Evolutionary conservation across 1,140 invertebrate species (phyloP).

Genomic region (Choristoneura fumiferana): DNA sequence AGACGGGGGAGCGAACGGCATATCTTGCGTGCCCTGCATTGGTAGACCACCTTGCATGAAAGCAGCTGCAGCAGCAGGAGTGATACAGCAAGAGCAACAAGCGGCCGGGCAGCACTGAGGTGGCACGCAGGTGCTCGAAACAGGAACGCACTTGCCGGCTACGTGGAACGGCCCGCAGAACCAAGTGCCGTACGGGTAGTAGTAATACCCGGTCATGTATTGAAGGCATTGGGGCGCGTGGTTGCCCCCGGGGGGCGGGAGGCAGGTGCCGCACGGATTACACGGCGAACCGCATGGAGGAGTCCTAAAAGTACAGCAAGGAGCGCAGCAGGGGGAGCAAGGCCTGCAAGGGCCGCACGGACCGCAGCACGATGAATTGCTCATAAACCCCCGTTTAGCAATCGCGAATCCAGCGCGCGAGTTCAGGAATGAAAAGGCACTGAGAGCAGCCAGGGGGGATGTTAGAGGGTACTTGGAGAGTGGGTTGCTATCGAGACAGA

Average conservation of each 20-base stretch:
- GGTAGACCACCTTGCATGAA: constrained; percentile 15
- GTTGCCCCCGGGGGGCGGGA: constrained; percentile 56
- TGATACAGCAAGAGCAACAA: constrained; percentile 26
- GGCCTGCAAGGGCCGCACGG: constrained; percentile 23
- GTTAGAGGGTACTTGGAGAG: too few relatives aligned
- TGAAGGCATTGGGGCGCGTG: constrained; percentile 54
- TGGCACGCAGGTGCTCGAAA: constrained; percentile 21
- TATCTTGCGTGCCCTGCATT: constrained; percentile 16
- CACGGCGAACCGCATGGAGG: constrained; percentile 40
- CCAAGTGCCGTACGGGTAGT: constrained; percentile 68
- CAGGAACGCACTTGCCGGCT: constrained; percentile 37
- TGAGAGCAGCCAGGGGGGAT: too few relatives aligned
- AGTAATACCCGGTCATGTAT: constrained; percentile 70
- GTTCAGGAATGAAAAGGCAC: too few relatives aligned
- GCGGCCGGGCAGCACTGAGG: constrained; percentile 18
- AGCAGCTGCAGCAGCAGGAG: constrained; percentile 23
- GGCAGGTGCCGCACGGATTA: constrained; percentile 42
- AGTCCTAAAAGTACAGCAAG: constrained; percentile 35
- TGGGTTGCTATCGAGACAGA: too few relatives aligned
- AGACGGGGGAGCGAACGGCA: constrained; percentile 25
- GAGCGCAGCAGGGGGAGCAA: constrained; percentile 33
- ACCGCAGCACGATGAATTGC: constrained; percentile 21
- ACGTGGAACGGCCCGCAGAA: constrained; percentile 68
- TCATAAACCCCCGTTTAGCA: neutral
- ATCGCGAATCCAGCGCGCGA: too few relatives aligned